Evolutionary conservation across 2,888 invertebrate species (phyloP).

Genomic region (Exocentrus adspersus): DNA sequence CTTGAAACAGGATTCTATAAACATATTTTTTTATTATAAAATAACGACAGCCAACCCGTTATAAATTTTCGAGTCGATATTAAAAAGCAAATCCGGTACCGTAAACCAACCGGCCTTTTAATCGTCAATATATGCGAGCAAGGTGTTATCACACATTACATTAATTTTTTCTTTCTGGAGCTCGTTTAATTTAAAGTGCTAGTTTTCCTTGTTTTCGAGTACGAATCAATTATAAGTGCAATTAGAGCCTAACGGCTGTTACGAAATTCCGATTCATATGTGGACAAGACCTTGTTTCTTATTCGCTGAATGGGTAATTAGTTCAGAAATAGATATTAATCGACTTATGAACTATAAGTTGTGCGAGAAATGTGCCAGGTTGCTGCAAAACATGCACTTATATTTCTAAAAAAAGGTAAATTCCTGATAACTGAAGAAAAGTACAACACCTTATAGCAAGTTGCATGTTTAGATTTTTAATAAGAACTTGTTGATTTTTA

Average conservation of each 20-base stretch:
- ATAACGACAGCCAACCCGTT: constrained; percentile 5
- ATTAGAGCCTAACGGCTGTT: constrained; percentile 55
- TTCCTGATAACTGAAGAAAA: no score
- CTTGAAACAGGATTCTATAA: no score
- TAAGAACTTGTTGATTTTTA: no score
- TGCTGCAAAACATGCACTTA: no score
- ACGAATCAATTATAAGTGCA: constrained; percentile 50
- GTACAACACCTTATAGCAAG: no score
- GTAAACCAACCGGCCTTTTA: not conserved
- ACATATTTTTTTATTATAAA: no score
- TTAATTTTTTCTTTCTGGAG: constrained; percentile 11
- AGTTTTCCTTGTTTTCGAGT: constrained; percentile 50
- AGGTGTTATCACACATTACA: constrained; percentile 19
- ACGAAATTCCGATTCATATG: constrained; percentile 51
- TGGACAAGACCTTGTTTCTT: constrained; percentile 55
- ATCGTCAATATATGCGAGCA: constrained; percentile 12
- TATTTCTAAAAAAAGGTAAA: no score
- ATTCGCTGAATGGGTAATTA: constrained; percentile 51
- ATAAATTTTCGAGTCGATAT: constrained; percentile 12
- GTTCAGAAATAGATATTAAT: constrained; percentile 54
- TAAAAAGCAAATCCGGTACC: no score
- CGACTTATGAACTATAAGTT: constrained; percentile 26
- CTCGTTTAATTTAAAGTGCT: constrained; percentile 30
- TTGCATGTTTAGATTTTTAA: no score
- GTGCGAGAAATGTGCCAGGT: constrained; percentile 9